Base-by-base conservation (phyloP, 2,888 invertebrate genomes). In the Cheiracanthium punctorium region DNA sequence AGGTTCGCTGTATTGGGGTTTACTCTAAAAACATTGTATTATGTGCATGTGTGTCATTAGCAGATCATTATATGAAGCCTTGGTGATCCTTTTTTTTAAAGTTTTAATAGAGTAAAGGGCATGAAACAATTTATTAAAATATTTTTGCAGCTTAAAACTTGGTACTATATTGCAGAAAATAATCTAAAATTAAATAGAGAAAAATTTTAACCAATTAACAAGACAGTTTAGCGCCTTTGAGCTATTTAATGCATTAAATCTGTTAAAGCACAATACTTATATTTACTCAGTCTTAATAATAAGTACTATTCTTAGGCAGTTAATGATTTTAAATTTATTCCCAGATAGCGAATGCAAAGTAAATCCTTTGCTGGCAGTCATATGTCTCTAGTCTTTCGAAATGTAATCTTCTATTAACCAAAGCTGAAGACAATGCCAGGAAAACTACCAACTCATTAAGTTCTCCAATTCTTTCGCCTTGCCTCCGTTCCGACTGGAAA, bases 391-490 rank as follows among this genome's bases (percentile, higher is more conserved):
- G 37, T 32, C 69, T 69, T 29, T 69, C 58, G 58, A 58, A 58
- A 58, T 24, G 58, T 58, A 58, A 58, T 58, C 58, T 58, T 58
- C 58, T 37, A 37, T 32, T 37, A 69, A 69, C 33, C 12, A 69
- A 37, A 69, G 33, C 69, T 17, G 8, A 69, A n/a, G 37, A 69
- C 69, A 69, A 69, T 33, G 69, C 33, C 33, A 58, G 24, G 69
- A 29, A 58, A 64, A 75, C 32, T 37, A 37, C 32, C 75, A 37
- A 64, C 75, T 75, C 65, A 37, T 65, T 75, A 7, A 37, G n/a
- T 37, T 41, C 75, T 65, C 75, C 32, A 75, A 43, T 71, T 71
- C 71, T 75, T 73, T 41, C n/a, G n/a, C 29, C 30, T 17, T 33
- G 33, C 10, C 75, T 65, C 24, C 20, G 33, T 52, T 65, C 65